phyloP scores from a whole-genome alignment of 2,888 invertebrate genomes.

The Synergus itoensis region DNA sequence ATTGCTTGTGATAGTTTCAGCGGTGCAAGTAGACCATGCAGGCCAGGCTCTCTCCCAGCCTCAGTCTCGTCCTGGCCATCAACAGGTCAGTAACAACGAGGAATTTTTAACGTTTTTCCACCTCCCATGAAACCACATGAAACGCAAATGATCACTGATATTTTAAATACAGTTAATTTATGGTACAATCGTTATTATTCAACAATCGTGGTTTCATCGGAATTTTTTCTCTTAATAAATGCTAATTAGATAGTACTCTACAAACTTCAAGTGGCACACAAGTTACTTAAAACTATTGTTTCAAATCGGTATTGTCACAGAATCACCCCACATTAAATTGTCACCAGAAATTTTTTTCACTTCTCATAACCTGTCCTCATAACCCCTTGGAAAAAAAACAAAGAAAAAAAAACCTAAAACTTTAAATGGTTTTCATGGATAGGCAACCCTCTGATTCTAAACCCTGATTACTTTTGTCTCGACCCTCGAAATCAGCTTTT shows the following conservation, averaged over 20 bases:
- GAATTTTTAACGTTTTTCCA: conserved; percentile 61
- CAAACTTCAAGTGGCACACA: conserved; percentile 7
- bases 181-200: not conserved
- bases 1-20: conserved; percentile 76
- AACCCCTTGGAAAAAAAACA: conserved; percentile 38
- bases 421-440: conserved; percentile 49
- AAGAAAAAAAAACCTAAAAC: conserved; percentile 30
- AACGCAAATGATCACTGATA: conserved; percentile 49
- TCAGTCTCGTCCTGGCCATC: conserved; percentile 77
- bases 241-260: not conserved
- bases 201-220: not conserved
- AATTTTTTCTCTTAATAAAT: not conserved
- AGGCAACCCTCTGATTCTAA: conserved; percentile 50
- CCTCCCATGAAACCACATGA: conserved; percentile 56
- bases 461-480: conserved; percentile 49
- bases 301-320: not conserved
- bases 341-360: conserved; percentile 11
- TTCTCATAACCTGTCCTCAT: conserved; percentile 28
- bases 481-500: conserved; percentile 58
- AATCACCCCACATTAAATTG: conserved; percentile 37
- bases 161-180: too few species aligned
- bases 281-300: not conserved
- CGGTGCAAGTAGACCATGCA: conserved; percentile 77
- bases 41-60: conserved; percentile 77
- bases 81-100: conserved; percentile 76